Evolutionary conservation across 1,140 invertebrate genomes (phyloP).

Genomic region (Phymorhynchus buccinoides): DNA sequence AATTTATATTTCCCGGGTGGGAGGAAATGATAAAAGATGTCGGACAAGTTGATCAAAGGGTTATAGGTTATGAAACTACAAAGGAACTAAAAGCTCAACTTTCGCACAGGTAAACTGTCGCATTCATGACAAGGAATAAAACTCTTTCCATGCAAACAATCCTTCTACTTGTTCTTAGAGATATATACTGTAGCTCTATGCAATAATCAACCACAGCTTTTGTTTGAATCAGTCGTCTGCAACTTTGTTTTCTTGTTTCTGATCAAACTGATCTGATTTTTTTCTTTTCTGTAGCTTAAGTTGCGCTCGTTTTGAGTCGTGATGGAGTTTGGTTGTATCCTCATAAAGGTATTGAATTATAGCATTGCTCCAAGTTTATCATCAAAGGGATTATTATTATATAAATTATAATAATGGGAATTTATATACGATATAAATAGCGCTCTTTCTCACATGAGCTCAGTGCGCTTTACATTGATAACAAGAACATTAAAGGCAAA

Average conservation of each 20-base stretch:
- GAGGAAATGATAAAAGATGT: constrained; percentile 31
- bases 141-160: no score
- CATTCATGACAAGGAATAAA: no score
- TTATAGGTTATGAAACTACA: background rate
- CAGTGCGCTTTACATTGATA: no score
- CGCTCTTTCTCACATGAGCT: no score
- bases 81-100: background rate
- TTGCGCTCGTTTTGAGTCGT: background rate
- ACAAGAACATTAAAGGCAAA: no score
- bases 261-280: no score
- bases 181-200: background rate
- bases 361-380: background rate
- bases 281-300: no score
- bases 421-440: background rate
- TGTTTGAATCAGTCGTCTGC: background rate
- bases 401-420: background rate
- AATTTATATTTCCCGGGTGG: background rate
- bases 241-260: no score
- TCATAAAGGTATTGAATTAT: background rate
- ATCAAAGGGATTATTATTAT: background rate
- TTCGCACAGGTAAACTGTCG: no score
- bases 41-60: background rate
- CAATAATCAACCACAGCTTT: background rate
- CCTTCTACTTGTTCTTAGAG: background rate
- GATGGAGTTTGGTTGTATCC: background rate